These are phyloP conservation scores for Kradibia gibbosae DNA, from an alignment of 1,140 invertebrate genomes.

Conservation along the genomic window DNA sequence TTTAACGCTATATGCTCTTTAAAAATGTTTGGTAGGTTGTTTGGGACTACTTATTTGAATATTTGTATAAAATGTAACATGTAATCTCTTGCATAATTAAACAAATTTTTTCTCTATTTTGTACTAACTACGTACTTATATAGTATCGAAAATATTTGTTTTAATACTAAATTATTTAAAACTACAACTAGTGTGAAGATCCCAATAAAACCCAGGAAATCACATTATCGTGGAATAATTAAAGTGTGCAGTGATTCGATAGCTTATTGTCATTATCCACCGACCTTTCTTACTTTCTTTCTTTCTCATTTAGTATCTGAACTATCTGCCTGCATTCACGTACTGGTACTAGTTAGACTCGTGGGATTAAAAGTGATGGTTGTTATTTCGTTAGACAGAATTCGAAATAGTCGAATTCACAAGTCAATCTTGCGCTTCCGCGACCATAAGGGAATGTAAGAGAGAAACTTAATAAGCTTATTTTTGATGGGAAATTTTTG, in stretches of 20 bases:
- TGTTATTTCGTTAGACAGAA: constrained; percentile 57
- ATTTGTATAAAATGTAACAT: too few relatives aligned
- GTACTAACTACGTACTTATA: too few relatives aligned
- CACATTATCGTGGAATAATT: neutral
- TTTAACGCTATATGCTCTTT: too few relatives aligned
- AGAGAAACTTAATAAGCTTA: constrained; percentile 4
- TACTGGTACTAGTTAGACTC: constrained; percentile 60
- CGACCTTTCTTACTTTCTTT: constrained; percentile 39
- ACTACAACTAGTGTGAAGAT: neutral
- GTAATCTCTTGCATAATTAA: too few relatives aligned
- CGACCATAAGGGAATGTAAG: constrained; percentile 1
- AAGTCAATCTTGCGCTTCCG: constrained; percentile 6
- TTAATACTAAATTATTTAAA: neutral
- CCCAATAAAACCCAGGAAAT: neutral
- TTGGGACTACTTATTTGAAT: too few relatives aligned
- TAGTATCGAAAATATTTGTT: too few relatives aligned
- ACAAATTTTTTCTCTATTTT: too few relatives aligned
- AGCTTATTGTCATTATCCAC: constrained; percentile 52
- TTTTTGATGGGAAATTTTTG: neutral
- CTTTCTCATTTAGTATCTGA: neutral
- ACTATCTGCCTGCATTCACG: neutral
- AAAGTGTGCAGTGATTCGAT: constrained; percentile 44
- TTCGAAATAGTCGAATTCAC: constrained; percentile 2
- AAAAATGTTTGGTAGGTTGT: too few relatives aligned
- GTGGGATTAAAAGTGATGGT: constrained; percentile 61